phyloP scores from a whole-genome alignment of 2,113 vertebrate species.

The Campylomormyrus numenius region DNA sequence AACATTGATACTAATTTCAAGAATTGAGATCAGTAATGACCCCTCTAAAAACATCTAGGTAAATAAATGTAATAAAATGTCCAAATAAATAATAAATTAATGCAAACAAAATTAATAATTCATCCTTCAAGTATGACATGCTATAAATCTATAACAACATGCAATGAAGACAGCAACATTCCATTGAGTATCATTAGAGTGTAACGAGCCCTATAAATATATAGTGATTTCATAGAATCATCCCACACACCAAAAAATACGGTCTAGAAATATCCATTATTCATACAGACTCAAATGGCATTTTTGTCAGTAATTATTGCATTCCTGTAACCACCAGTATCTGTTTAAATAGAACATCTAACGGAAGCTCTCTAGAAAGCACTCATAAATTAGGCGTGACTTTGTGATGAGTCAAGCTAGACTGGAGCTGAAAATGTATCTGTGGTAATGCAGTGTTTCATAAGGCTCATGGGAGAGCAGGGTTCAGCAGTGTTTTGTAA shows the following conservation, averaged over 20 bases:
- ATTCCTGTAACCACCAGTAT: background rate
- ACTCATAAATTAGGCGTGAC: background rate
- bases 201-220: background rate
- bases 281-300: background rate
- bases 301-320: background rate
- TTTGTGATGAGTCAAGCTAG: background rate
- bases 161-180: background rate
- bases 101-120: background rate
- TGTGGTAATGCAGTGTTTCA: background rate
- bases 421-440: background rate
- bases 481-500: background rate
- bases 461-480: background rate
- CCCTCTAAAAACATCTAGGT: background rate
- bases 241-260: background rate
- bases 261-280: background rate
- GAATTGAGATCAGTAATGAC: background rate
- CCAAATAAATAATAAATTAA: background rate
- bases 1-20: background rate
- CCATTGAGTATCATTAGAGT: background rate
- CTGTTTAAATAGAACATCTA: background rate
- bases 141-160: background rate
- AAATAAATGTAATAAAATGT: background rate
- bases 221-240: background rate
- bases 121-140: background rate
- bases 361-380: background rate